Evolutionary conservation across 2,888 invertebrate genomes (phyloP).

Genomic region (Fabriciana adippe): DNA sequence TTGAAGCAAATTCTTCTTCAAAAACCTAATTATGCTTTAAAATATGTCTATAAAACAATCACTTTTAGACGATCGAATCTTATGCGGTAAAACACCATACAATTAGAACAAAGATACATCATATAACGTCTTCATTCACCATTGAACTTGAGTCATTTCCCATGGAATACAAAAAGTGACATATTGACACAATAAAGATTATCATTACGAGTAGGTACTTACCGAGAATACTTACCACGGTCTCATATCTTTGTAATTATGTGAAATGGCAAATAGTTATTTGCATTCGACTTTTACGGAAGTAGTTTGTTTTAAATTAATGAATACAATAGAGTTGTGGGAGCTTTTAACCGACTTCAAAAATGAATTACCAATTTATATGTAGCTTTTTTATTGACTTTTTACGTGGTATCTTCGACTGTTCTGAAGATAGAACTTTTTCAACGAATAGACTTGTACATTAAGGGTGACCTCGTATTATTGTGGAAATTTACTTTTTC

Average conservation of each 20-base stretch:
- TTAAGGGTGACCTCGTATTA: too few species aligned
- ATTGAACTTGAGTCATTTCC: constrained; percentile 12
- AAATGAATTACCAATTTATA: too few species aligned
- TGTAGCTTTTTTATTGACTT: not conserved
- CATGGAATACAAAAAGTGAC: constrained; percentile 1
- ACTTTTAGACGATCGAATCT: too few species aligned
- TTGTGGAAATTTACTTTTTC: too few species aligned
- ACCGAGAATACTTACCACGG: constrained; percentile 13
- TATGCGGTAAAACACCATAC: too few species aligned
- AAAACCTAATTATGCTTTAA: too few species aligned
- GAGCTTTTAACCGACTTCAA: too few species aligned
- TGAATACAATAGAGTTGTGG: too few species aligned
- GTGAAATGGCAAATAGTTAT: constrained; percentile 12
- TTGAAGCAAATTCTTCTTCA: too few species aligned
- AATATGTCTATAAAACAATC: too few species aligned
- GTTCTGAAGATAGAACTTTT: not conserved
- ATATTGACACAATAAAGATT: constrained; percentile 18
- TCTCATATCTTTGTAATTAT: constrained; percentile 22
- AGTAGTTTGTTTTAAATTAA: not conserved
- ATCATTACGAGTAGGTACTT: not conserved
- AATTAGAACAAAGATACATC: not conserved
- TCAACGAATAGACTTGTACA: too few species aligned
- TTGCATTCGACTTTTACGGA: constrained; percentile 26
- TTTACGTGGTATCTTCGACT: not conserved
- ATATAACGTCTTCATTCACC: constrained; percentile 5